Conservation (phyloP, 1,140 invertebrate genomes). For the Drosophila jambulina region DNA sequence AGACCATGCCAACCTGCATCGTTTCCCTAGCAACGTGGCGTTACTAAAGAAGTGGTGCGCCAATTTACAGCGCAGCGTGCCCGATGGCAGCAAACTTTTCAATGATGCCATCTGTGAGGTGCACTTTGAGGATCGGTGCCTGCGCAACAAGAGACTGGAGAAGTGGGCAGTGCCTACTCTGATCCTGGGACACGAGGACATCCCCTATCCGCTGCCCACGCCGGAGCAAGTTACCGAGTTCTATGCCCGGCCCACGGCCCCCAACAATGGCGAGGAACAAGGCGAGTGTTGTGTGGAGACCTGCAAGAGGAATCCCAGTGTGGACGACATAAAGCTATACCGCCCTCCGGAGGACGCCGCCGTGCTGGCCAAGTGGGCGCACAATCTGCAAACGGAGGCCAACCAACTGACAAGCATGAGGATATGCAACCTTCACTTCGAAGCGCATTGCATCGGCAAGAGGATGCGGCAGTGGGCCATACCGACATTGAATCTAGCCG, state of each 20-base stretch:
- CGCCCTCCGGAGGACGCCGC: conserved; percentile 71
- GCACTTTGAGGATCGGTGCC: conserved; percentile 78
- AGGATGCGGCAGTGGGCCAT: conserved; percentile 79
- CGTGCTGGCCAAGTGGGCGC: conserved; percentile 75
- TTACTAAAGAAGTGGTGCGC: conserved; percentile 77
- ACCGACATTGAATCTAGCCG: conserved; percentile 73
- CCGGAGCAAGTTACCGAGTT: conserved; percentile 73
- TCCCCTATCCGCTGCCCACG: conserved; percentile 67
- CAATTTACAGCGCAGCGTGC: conserved; percentile 70
- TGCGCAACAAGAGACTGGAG: conserved; percentile 78
- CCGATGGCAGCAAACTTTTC: conserved; percentile 77
- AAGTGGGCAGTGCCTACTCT: conserved; percentile 80
- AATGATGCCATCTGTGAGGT: conserved; percentile 82
- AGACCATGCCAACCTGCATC: conserved; percentile 80
- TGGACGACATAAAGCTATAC: conserved; percentile 79
- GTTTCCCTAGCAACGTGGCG: conserved; percentile 73
- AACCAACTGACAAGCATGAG: conserved; percentile 49
- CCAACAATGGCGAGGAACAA: conserved; percentile 78
- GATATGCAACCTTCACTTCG: conserved; percentile 80
- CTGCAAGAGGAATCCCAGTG: conserved; percentile 76
- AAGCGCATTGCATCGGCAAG: conserved; percentile 78
- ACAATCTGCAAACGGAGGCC: conserved; percentile 70
- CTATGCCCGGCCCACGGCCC: conserved; percentile 66
- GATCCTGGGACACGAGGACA: conserved; percentile 68
- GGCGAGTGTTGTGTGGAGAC: conserved; percentile 79